phyloP scores from a whole-genome alignment of 2,113 vertebrate genomes.

The Crotalus viridis region DNA sequence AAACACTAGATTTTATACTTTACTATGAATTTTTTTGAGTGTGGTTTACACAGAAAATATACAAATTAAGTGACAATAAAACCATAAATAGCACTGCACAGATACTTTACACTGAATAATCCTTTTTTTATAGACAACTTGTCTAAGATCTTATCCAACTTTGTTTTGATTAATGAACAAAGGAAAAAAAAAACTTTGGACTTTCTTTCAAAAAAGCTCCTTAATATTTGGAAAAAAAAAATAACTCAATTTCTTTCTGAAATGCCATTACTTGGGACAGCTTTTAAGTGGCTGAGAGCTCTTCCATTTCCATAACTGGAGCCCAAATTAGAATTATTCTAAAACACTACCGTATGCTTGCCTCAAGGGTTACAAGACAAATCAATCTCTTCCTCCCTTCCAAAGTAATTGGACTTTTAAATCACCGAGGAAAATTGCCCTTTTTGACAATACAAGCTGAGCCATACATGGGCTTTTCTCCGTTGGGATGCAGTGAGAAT shows the following conservation, averaged over 20 bases:
- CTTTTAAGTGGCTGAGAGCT: constrained; percentile 48
- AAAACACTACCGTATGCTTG: constrained; percentile 53
- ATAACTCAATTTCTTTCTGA: constrained; percentile 40
- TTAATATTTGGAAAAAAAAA: constrained; percentile 47
- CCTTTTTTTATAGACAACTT: not conserved
- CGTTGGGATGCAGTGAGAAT: constrained; percentile 39
- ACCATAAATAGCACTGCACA: not conserved
- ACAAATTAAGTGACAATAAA: not conserved
- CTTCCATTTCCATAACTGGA: constrained; percentile 41
- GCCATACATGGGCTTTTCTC: constrained; percentile 44
- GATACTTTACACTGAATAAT: not conserved
- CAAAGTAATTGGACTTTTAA: constrained; percentile 69
- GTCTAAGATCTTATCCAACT: constrained; percentile 3
- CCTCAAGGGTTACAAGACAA: constrained; percentile 67
- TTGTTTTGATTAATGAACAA: constrained; percentile 2
- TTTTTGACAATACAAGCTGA: constrained; percentile 45
- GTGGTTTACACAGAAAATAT: not conserved
- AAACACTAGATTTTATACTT: not conserved
- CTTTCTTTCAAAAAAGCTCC: constrained; percentile 14
- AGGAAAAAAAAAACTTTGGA: not conserved
- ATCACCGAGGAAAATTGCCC: constrained; percentile 56
- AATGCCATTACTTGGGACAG: constrained; percentile 39
- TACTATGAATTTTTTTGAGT: not conserved
- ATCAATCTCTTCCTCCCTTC: constrained; percentile 62
- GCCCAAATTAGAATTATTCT: constrained; percentile 52